Evolutionary conservation across 2,888 invertebrate genomes (phyloP).

Genomic region (Acrobasis consociella): DNA sequence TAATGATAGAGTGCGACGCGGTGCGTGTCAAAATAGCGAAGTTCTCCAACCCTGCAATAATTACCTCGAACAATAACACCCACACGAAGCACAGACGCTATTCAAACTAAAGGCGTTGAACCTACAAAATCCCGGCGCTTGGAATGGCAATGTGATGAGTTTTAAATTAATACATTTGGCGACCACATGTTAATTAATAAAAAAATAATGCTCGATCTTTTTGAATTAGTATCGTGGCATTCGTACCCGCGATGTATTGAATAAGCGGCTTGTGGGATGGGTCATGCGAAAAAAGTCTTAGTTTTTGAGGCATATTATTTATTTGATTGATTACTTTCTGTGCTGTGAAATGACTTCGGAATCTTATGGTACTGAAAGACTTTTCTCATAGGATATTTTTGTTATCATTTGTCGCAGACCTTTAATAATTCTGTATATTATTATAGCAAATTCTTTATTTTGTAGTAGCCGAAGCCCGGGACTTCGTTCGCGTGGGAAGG

Average conservation of each 20-base stretch:
- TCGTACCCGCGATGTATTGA: no score
- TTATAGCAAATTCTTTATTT: no score
- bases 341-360: no score
- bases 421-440: no score
- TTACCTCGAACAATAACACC: conserved; percentile 65
- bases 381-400: no score
- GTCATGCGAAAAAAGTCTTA: no score
- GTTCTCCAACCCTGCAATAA: conserved; percentile 45
- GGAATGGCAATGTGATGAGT: conserved; percentile 21
- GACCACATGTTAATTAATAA: conserved; percentile 17
- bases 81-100: conserved; percentile 38
- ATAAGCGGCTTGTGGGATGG: no score
- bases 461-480: no score
- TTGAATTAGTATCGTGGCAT: background rate
- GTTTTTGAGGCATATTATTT: no score
- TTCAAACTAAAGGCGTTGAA: conserved; percentile 19
- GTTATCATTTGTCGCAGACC: no score
- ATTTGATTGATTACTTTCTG: no score
- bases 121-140: conserved; percentile 13
- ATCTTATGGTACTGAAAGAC: background rate
- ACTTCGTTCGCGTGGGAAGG: no score
- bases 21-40: conserved; percentile 26
- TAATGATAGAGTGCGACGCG: conserved; percentile 15
- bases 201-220: background rate
- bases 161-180: conserved; percentile 20